Evolutionary conservation across 1,140 invertebrate species (phyloP).

Genomic region (Melanaphis sacchari): DNA sequence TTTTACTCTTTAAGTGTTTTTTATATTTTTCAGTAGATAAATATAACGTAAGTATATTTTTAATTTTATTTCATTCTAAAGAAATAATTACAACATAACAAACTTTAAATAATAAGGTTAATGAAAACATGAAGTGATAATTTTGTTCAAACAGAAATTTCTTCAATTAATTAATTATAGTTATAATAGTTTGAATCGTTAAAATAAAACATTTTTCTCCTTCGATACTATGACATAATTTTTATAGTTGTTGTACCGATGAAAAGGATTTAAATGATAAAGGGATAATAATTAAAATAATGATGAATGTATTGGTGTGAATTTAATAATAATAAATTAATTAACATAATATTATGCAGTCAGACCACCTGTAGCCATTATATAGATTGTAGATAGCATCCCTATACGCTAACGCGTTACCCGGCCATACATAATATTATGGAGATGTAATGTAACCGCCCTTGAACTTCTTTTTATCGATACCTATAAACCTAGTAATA

Average conservation of each 20-base stretch:
- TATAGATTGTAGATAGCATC: neutral
- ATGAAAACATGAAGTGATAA: no score
- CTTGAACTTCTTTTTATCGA: conserved; percentile 25
- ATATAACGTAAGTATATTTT: no score
- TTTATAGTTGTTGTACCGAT: neutral
- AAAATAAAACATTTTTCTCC: neutral
- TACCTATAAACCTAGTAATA: neutral
- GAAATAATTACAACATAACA: no score
- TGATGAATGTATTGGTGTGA: neutral
- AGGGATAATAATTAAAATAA: neutral
- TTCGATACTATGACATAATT: neutral
- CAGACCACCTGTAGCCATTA: neutral
- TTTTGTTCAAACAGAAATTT: neutral
- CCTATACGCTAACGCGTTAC: neutral
- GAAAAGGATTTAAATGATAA: neutral
- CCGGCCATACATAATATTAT: neutral
- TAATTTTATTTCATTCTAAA: no score
- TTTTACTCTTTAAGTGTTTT: no score
- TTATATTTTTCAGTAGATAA: no score
- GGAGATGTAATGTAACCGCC: conserved; percentile 4
- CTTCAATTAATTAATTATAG: neutral
- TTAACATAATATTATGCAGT: neutral
- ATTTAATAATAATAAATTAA: neutral
- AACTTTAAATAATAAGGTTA: no score
- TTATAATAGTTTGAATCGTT: neutral